Evolutionary conservation across 2,888 invertebrate genomes (phyloP).

Genomic region (Seira ritae): DNA sequence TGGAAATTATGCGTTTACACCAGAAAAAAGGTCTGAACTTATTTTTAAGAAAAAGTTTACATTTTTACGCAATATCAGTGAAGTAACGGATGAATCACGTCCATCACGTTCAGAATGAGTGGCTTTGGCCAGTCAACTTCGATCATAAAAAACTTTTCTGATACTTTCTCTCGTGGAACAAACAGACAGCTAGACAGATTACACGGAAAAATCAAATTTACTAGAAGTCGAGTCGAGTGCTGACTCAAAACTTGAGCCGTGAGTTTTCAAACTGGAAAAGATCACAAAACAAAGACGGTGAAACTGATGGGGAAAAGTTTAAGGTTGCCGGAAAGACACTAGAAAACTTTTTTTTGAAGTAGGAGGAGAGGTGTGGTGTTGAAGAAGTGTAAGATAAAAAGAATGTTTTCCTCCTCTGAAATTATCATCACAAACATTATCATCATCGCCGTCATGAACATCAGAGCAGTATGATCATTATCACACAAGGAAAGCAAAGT

Average conservation of each 20-base stretch:
- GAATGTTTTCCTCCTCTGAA: neutral
- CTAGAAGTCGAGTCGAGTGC: neutral
- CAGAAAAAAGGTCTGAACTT: too few species aligned
- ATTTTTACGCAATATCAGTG: too few species aligned
- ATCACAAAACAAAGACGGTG: neutral
- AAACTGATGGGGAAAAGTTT: neutral
- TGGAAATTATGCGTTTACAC: too few species aligned
- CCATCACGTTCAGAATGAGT: constrained; percentile 12
- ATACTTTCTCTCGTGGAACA: neutral
- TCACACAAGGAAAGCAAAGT: neutral
- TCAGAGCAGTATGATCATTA: too few species aligned
- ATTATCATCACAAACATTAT: constrained; percentile 7
- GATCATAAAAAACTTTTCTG: constrained; percentile 14
- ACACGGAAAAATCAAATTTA: constrained; percentile 15
- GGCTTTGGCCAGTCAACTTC: constrained; percentile 16
- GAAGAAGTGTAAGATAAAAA: too few species aligned
- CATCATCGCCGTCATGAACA: too few species aligned
- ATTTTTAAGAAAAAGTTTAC: too few species aligned
- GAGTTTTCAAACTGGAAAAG: neutral
- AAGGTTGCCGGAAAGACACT: neutral
- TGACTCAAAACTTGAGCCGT: neutral
- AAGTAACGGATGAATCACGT: constrained; percentile 6
- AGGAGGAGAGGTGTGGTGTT: neutral
- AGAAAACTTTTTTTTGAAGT: neutral
- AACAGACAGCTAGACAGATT: constrained; percentile 12